Percentiles rank a stretch among this genome's conserved stretches.
phyloP scores from a whole-genome alignment of 2,113 vertebrate species.

The Rhinoptilus africanus region DNA sequence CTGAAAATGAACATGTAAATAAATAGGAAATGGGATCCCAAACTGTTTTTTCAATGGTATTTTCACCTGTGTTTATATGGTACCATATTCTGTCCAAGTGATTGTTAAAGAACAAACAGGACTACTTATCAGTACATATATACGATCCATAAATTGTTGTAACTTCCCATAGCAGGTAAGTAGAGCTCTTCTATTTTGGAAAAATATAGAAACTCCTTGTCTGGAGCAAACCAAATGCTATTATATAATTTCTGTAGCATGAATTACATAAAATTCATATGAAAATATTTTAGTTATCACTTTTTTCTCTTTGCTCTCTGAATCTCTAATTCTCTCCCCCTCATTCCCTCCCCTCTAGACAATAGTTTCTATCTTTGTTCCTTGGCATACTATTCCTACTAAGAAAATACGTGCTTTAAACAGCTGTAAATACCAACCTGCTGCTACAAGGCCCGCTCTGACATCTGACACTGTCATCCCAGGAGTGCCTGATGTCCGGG shows the following conservation, averaged over 20 bases:
- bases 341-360: background rate
- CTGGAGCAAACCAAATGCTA: background rate
- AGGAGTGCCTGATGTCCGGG: background rate
- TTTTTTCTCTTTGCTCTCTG: background rate
- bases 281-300: conserved; percentile 16
- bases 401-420: background rate
- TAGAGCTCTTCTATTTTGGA: background rate
- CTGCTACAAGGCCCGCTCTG: background rate
- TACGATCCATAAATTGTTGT: background rate
- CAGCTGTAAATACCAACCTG: background rate
- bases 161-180: background rate
- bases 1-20: background rate
- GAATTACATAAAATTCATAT: background rate
- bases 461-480: background rate
- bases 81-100: background rate
- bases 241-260: background rate
- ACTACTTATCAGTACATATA: background rate
- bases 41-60: background rate
- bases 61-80: background rate
- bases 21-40: background rate
- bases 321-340: conserved; percentile 3
- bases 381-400: background rate
- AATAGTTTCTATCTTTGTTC: background rate
- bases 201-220: background rate
- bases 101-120: background rate